These are phyloP conservation scores for Tenebrosternarchus preto DNA, from an alignment of 2,113 vertebrate species.

Conservation along the genomic window DNA sequence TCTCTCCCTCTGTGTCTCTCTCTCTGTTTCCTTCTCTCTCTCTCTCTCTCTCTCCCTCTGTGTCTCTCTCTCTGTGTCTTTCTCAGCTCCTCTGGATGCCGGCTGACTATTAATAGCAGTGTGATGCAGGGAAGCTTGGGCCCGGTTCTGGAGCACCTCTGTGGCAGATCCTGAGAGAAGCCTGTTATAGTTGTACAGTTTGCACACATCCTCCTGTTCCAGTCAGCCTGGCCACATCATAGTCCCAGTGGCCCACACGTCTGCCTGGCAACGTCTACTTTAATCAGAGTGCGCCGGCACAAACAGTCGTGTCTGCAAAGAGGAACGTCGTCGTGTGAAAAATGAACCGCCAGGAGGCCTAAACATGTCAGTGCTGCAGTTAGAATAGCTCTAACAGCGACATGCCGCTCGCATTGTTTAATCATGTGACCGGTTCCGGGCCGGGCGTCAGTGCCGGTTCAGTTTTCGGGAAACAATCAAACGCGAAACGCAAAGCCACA, in stretches of 20 bases:
- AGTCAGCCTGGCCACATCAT: conserved; percentile 59
- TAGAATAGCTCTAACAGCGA: no score
- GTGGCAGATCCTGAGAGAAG: conserved; percentile 52
- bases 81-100: conserved; percentile 54
- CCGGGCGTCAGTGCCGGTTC: conserved; percentile 11
- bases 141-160: conserved; percentile 45
- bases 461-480: not conserved
- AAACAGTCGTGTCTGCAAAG: no score
- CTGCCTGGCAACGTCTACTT: conserved; percentile 58
- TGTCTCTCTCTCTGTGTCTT: conserved; percentile 31
- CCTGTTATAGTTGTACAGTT: conserved; percentile 58
- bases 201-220: conserved; percentile 51
- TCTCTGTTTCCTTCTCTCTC: not conserved
- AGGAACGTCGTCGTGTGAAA: not conserved
- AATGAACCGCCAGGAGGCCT: not conserved
- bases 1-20: not conserved
- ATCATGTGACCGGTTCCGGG: conserved; percentile 18
- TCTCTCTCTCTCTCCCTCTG: conserved; percentile 21
- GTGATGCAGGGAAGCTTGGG: conserved; percentile 47
- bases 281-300: conserved; percentile 58
- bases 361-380: not conserved
- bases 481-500: not conserved
- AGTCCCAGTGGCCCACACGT: conserved; percentile 54
- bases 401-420: not conserved
- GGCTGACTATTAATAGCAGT: conserved; percentile 63